Conservation (phyloP, 2,113 vertebrate species). For the Lathamus discolor region DNA sequence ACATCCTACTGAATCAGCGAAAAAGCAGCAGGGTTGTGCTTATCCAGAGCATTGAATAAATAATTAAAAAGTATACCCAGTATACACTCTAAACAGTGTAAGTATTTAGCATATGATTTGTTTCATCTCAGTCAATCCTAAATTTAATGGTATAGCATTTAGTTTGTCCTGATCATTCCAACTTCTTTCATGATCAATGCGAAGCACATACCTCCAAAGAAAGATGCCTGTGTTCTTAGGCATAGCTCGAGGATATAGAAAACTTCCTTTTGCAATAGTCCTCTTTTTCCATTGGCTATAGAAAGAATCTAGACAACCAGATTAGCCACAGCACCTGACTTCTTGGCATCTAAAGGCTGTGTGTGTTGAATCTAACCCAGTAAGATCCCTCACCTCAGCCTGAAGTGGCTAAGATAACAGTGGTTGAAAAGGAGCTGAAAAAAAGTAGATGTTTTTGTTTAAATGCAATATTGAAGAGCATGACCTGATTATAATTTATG, state of each 20-base stretch:
- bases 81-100: neutral
- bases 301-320: neutral
- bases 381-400: neutral
- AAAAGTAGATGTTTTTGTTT: neutral
- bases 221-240: neutral
- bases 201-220: neutral
- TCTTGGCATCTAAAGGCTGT: neutral
- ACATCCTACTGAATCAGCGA: neutral
- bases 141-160: neutral
- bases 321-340: neutral
- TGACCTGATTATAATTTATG: slow-evolving; percentile 21
- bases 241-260: neutral
- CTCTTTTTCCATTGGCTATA: neutral
- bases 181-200: neutral
- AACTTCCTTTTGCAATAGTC: neutral
- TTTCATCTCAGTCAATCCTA: neutral
- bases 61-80: neutral
- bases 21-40: neutral
- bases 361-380: neutral
- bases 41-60: neutral
- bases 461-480: neutral
- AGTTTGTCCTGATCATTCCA: neutral
- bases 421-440: neutral
- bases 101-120: neutral
- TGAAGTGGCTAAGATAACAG: neutral